Evolutionary conservation across 2,797 vertebrate species (phyloP), one percentile per base, ranked within the genome.

Genomic region (Borostomias antarcticus): DNA sequence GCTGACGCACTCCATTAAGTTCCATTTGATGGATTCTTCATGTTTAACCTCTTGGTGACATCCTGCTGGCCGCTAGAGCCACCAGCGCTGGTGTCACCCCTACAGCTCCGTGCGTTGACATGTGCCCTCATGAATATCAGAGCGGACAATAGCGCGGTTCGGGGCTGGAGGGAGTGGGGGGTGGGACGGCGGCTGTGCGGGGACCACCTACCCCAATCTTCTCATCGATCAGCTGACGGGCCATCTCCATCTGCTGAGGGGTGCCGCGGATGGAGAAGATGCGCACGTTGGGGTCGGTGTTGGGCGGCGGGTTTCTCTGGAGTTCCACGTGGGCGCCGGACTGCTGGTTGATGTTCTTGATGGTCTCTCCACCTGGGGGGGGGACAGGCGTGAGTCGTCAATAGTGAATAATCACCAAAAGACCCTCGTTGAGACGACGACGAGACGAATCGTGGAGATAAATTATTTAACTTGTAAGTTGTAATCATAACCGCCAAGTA

Each of bases 291-390:
- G 98, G 96, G 87, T 98, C 98, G 0, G 96, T 98, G 92, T 93
- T 97, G 0, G 96, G 95, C 1, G 98, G 98, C 0, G 97, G 97
- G 79, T 97, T 98, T 77, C 97, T 93, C 91, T 98, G 96, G 0
- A 98, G 95, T 90, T 98, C 98, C 88, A 98, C 96, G 0, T 98
- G 96, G 0, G 97, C 96, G 19, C 96, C 96, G 0, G 98, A 98
- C 84, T 98, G 97, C 89, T 98, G 96, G 78, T 98, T 98, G 86
- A 99, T 99, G 92, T 93, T 97, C 84, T 98, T 99, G 89, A 99
- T 98, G 85, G 94, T 98, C 86, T 99, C 97, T 2, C 98, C 98
- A 73, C 98, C 98, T 99, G 86, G 37, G 33, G 45, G 35, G 0
- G 3, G 4, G 33, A 19, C 3, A 23, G 35, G n/a, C n/a, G n/a